Base-by-base conservation (phyloP, 2,113 vertebrate species). In the Rhipidura dahli region DNA sequence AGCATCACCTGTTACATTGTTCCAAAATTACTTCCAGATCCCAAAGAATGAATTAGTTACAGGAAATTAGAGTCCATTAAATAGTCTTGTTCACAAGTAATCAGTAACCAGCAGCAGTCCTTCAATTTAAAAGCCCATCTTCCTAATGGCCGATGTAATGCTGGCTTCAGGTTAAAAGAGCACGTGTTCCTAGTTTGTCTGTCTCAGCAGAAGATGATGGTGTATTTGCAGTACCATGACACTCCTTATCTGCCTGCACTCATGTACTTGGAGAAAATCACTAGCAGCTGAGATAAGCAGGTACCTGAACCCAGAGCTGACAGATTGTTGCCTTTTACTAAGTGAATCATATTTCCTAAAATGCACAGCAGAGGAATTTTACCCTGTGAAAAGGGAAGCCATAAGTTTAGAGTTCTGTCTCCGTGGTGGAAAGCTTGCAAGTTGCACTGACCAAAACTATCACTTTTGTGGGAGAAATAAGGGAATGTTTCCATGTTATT, bases 331-430 rank as follows among this genome's bases (percentile, higher is more conserved):
- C 90, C 94, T 94, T 96, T 93, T 93, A 53, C 93, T 96, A 96
- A 86, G 96, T 88, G 93, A 97, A 90, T 93, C 17, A 7, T 72
- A 94, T 90, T 96, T 91, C 91, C 93, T 95, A 88, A 96, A 91
- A 81, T 44, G 77, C 92, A 96, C 42, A 94, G 64, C 37, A 76
- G 49, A 79, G 53, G 51, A 77, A 94, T 90, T 96, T 95, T 97
- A 86, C 37, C 75, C 72, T 69, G 50, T n/a, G 56, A 64, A 75
- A 86, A 92, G 10, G 16, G 77, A 81, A 70, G 42, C 2, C 8
- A 40, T 63, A 81, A 87, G 83, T 71, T 64, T 47, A 30, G 78
- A 95, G 64, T 17, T 93, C 72, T 45, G 15, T 57, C 35, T 82
- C 69, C 14, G 47, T 31, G 13, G 42, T 56, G 21, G 33, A 78